A percentile compares a stretch with the other conserved stretches of the same genome.
Conservation (phyloP, 2,113 vertebrate species). For the Cebidichthys violaceus region DNA sequence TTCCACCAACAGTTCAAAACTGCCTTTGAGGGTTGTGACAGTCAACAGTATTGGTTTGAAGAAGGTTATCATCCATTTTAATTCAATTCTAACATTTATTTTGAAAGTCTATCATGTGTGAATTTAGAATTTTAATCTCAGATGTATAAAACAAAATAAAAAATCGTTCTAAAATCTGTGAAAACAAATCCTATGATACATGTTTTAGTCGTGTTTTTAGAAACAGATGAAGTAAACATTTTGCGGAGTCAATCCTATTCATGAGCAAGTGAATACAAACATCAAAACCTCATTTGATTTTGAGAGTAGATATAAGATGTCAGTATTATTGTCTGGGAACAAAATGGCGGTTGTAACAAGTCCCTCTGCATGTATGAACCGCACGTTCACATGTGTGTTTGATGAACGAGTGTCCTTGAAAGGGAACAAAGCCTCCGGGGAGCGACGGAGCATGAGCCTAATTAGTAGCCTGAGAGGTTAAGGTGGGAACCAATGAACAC, state of each 20-base stretch:
- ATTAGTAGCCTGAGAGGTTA: slow-evolving; percentile 36
- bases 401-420: slow-evolving; percentile 50
- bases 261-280: neutral
- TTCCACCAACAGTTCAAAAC: neutral
- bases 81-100: too few species aligned
- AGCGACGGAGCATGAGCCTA: neutral
- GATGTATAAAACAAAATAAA: too few species aligned
- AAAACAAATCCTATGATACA: too few species aligned
- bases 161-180: too few species aligned
- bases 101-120: too few species aligned
- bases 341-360: neutral
- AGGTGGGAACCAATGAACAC: neutral
- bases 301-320: neutral
- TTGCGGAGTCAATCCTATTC: neutral
- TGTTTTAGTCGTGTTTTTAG: neutral
- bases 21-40: neutral
- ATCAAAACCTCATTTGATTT: neutral
- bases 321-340: too few species aligned
- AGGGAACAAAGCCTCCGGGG: slow-evolving; percentile 24
- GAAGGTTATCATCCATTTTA: too few species aligned
- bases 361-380: neutral
- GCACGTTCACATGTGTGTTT: slow-evolving; percentile 12
- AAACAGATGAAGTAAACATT: neutral
- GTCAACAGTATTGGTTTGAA: too few species aligned
- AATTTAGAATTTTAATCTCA: too few species aligned